These are phyloP conservation scores for Gambusia holbrooki DNA, from an alignment of 2,113 vertebrate species.

Conservation along the genomic window DNA sequence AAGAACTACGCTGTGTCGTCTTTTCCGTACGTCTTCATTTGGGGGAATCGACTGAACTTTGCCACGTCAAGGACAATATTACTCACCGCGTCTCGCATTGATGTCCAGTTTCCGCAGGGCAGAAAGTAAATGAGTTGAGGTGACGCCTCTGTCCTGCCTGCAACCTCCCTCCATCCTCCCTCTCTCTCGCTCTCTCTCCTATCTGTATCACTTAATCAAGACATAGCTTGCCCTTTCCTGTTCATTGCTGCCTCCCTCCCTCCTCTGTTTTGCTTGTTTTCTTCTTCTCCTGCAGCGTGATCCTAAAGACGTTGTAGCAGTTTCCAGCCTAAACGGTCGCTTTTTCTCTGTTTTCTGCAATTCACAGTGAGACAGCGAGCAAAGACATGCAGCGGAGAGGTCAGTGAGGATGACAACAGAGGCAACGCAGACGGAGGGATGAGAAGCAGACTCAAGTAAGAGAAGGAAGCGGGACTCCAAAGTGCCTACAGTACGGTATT, in stretches of 20 bases:
- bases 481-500: conserved; percentile 73
- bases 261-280: conserved; percentile 63
- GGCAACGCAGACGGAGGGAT: conserved; percentile 46
- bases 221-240: conserved; percentile 79
- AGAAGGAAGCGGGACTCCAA: conserved; percentile 73
- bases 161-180: conserved; percentile 57
- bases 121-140: conserved; percentile 46
- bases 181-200: conserved; percentile 55
- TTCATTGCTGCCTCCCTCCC: conserved; percentile 74
- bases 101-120: conserved; percentile 56
- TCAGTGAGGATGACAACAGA: conserved; percentile 55
- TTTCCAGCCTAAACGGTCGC: conserved; percentile 43
- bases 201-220: conserved; percentile 81
- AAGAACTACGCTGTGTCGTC: conserved; percentile 73
- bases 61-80: conserved; percentile 55
- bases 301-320: conserved; percentile 36
- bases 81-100: conserved; percentile 33
- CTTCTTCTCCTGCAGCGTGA: conserved; percentile 60
- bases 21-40: conserved; percentile 45
- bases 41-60: conserved; percentile 31
- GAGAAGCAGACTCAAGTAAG: conserved; percentile 67
- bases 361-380: conserved; percentile 54
- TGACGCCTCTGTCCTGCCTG: conserved; percentile 69
- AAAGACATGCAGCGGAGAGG: conserved; percentile 52
- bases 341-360: conserved; percentile 27